Evolutionary conservation across 2,888 invertebrate genomes (phyloP).

Genomic region (Macrostomum cliftonense): DNA sequence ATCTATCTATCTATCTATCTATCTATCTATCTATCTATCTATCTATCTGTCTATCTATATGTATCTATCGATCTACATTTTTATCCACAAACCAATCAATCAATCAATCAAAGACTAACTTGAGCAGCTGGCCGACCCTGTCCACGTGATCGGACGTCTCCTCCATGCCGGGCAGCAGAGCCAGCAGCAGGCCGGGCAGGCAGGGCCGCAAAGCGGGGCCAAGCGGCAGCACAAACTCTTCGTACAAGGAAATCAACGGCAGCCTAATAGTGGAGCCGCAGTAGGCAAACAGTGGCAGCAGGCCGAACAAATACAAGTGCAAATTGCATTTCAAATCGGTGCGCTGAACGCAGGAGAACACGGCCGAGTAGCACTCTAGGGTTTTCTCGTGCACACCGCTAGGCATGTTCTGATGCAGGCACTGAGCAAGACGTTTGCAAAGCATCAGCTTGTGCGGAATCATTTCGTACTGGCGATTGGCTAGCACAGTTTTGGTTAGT

Average conservation of each 20-base stretch:
- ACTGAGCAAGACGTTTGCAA: constrained; percentile 72
- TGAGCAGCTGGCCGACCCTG: not conserved
- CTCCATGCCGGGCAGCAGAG: constrained; percentile 66
- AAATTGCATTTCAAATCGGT: constrained; percentile 56
- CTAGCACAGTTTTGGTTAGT: constrained; percentile 62
- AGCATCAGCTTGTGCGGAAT: constrained; percentile 69
- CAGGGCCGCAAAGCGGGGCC: constrained; percentile 57
- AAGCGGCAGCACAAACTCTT: constrained; percentile 64
- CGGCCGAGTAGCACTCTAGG: constrained; percentile 69
- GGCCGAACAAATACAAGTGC: constrained; percentile 48
- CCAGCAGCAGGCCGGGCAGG: constrained; percentile 66
- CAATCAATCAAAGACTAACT: not conserved
- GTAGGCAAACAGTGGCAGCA: constrained; percentile 69
- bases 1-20: no score
- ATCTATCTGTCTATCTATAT: no score
- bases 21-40: no score
- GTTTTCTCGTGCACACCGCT: constrained; percentile 77
- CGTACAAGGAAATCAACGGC: constrained; percentile 59
- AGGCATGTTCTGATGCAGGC: constrained; percentile 74
- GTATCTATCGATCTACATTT: no score
- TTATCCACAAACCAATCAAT: no score
- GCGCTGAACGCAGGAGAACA: constrained; percentile 69
- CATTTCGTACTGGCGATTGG: constrained; percentile 60
- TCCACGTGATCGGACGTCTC: constrained; percentile 50
- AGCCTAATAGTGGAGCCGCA: constrained; percentile 75